Percentiles rank a stretch among this genome's conserved stretches.
phyloP scores from a whole-genome alignment of 1,140 invertebrate genomes.

The Thrips palmi region DNA sequence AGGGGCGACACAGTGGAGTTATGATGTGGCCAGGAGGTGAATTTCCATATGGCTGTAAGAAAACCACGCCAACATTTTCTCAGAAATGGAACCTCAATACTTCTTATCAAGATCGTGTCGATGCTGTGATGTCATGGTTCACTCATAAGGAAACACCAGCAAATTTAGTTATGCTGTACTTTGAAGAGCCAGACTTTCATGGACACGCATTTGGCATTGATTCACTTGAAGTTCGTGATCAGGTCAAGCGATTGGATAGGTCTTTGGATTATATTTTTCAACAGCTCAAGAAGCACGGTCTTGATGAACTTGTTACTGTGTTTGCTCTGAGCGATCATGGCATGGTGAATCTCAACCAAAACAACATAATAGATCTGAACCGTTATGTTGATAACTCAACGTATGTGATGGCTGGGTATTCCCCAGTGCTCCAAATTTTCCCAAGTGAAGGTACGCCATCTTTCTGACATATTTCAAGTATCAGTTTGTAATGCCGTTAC shows the following conservation, averaged over 20 bases:
- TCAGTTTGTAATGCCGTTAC: not conserved
- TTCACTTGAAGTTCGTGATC: slow-evolving; percentile 24
- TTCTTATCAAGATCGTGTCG: slow-evolving; percentile 33
- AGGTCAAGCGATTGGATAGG: slow-evolving; percentile 33
- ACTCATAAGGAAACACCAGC: slow-evolving; percentile 30
- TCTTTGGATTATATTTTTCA: slow-evolving; percentile 35
- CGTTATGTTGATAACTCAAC: slow-evolving; percentile 28
- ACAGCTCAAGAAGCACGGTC: slow-evolving; percentile 25
- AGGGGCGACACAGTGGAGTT: slow-evolving; percentile 28
- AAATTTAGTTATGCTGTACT: slow-evolving; percentile 48
- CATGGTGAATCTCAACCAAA: slow-evolving; percentile 32
- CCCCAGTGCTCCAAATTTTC: slow-evolving; percentile 31
- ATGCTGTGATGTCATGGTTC: slow-evolving; percentile 45
- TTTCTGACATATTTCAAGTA: slow-evolving; percentile 5
- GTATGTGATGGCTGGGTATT: slow-evolving; percentile 26
- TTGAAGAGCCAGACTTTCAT: slow-evolving; percentile 48
- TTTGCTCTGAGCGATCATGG: slow-evolving; percentile 60
- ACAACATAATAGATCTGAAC: slow-evolving; percentile 36
- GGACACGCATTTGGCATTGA: slow-evolving; percentile 32
- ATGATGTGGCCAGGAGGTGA: slow-evolving; percentile 42
- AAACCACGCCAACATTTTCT: slow-evolving; percentile 24
- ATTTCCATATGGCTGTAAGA: slow-evolving; percentile 26
- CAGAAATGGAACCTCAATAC: slow-evolving; percentile 28
- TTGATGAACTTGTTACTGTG: slow-evolving; percentile 38
- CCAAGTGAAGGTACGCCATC: slow-evolving; percentile 28